These are phyloP conservation scores for Yponomeuta sedellus DNA, from an alignment of 2,888 invertebrate species.

Conservation along the genomic window DNA sequence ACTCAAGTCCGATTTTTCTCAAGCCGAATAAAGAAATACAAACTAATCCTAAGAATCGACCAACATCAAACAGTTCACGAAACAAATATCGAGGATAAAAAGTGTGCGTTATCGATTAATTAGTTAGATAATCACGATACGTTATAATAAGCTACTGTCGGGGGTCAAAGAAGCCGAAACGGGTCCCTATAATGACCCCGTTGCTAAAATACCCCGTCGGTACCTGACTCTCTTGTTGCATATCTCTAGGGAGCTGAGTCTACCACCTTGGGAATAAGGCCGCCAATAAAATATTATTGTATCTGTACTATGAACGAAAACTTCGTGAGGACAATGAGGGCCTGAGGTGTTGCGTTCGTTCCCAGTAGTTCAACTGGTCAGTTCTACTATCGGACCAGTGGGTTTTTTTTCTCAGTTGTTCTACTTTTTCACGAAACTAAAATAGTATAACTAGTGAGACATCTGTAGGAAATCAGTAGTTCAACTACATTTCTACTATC, in stretches of 20 bases:
- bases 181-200: slow-evolving; percentile 66
- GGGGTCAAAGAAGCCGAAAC: slow-evolving; percentile 64
- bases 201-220: slow-evolving; percentile 50
- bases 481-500: too few species aligned
- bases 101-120: slow-evolving; percentile 52
- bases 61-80: neutral
- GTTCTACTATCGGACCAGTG: too few species aligned
- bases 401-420: too few species aligned
- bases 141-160: slow-evolving; percentile 57
- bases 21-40: neutral
- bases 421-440: too few species aligned
- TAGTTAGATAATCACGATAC: slow-evolving; percentile 50
- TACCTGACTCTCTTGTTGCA: slow-evolving; percentile 48
- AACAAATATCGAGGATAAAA: neutral
- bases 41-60: neutral
- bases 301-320: too few species aligned
- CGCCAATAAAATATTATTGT: too few species aligned
- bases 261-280: slow-evolving; percentile 22
- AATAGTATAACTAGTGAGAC: too few species aligned
- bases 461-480: too few species aligned
- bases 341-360: too few species aligned
- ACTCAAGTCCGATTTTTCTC: neutral
- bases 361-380: too few species aligned
- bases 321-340: too few species aligned
- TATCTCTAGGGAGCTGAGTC: slow-evolving; percentile 37